Evolutionary conservation across 2,797 vertebrate species (phyloP).

Genomic region (Pangasius krempfi): DNA sequence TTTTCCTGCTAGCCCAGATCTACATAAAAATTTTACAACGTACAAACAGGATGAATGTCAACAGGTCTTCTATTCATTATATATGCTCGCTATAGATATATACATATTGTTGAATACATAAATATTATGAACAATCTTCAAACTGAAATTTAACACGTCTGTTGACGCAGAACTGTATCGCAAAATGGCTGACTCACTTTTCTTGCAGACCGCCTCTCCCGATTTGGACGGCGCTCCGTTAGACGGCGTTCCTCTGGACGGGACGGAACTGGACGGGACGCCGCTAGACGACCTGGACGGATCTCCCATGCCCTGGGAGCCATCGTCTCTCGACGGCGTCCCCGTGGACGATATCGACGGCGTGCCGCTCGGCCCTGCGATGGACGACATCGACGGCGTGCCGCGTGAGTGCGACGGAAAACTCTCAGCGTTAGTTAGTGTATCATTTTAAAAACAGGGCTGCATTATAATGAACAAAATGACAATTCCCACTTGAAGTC

Average conservation of each 20-base stretch:
- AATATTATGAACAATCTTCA: no score
- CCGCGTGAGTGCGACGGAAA: constrained; percentile 70
- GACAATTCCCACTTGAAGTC: neutral
- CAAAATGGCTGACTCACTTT: neutral
- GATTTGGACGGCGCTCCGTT: constrained; percentile 71
- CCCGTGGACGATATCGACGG: constrained; percentile 81
- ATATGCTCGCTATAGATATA: no score
- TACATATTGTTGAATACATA: no score
- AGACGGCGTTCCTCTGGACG: constrained; percentile 61
- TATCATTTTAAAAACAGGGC: neutral
- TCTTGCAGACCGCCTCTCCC: constrained; percentile 57
- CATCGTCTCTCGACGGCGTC: constrained; percentile 72
- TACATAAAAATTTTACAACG: no score
- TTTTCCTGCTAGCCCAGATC: no score
- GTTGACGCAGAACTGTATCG: no score
- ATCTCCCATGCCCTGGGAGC: constrained; percentile 77
- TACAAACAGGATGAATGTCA: no score
- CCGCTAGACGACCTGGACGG: constrained; percentile 77
- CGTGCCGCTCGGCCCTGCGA: constrained; percentile 70
- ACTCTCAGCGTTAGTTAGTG: neutral
- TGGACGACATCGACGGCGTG: constrained; percentile 81
- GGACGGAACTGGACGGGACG: constrained; percentile 62
- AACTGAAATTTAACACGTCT: no score
- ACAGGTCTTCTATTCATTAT: no score
- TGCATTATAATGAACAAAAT: neutral